Base-by-base conservation (phyloP, 2,113 vertebrate genomes). In the Mus pahari region DNA sequence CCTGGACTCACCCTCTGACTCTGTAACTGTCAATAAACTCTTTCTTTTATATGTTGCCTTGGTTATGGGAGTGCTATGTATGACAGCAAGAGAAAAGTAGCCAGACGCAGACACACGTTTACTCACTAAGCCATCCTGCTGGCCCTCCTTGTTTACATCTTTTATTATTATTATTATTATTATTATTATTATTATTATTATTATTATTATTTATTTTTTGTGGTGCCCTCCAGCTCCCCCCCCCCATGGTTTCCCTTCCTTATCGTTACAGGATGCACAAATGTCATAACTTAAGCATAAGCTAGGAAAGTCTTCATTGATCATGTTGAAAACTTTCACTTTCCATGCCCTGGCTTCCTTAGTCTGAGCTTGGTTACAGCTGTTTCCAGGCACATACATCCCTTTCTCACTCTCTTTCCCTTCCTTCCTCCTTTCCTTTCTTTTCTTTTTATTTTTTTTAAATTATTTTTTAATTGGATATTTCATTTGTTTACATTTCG, bases 271-370 rank as follows among this genome's bases (percentile, higher is more conserved):
- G 53, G 53, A 53, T 53, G 53, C 11, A 53, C 53, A 53, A 53
- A 53, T 53, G 53, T 12, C 11, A 53, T 53, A 53, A 13, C 11
- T 53, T 53, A 53, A 58, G 55, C 55, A 58, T 17, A 58, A 58
- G 55, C 16, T 17, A 58, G 55, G 55, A 19, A 89, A 68, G 36
- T 39, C 24, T 81, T 93, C 64, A n/a, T 36, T 73, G 95, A 91
- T 94, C 78, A 95, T 33, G 10, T 48, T 91, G 81, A 79, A 92
- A 92, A 81, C 22, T 16, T 93, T 45, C 13, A n/a, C 87, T 92
- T 86, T 45, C 13, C n/a, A 31, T 36, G 5, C 70, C 88, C 53
- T 24, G 45, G 82, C 71, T 68, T 42, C 60, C 48, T 89, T 55
- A n/a, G 45, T 92, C 62, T 93, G 84, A 66, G 60, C 50, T 74